Base-by-base conservation (phyloP, 1,140 invertebrate genomes). In the Nymphalis io region DNA sequence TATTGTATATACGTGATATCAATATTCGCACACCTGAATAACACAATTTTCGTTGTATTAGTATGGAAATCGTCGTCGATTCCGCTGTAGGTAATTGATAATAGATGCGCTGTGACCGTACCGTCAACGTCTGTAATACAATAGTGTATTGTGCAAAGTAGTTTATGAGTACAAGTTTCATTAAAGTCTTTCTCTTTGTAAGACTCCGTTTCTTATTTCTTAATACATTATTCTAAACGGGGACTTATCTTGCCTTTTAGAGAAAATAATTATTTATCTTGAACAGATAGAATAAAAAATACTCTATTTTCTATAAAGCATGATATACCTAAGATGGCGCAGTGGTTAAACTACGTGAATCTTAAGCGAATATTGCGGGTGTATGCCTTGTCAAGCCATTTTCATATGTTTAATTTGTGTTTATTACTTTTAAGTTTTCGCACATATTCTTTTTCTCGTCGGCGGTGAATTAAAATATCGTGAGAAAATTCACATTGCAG, bases 41-140 rank as follows among this genome's bases (percentile, higher is more conserved):
- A 88, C 77, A 81, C 73, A 81, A 86, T 88, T 82, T 83, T 78
- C 76, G 58, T 60, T 68, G 68, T 72, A 86, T 83, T 84, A 72
- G 59, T 59, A 75, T 75, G 59, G 70, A 75, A 75, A 75, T 72
- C 74, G 64, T 71, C 58, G 63, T 64, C 58, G 71, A 68, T 68
- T 62, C 46, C 51, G 69, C 57, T 70, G 48, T 55, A 70, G 42
- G 18, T 66, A 70, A 72, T 62, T 60, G 67, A 59, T 70, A 70
- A 70, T 62, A 65, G 69, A 60, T 65, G 62, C 48, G 67, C 68
- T 53, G 21, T 70, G 72, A 74, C 72, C 68, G 68, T 71, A 68
- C 67, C 39, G 40, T 63, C 68, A 60, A 70, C 38, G 60, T 51
- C 68, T 70, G 68, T 70, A 70, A 70, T 61, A 67, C 72, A 70